These are phyloP conservation scores for Pterostichus madidus DNA, from an alignment of 2,888 invertebrate species.

Conservation along the genomic window DNA sequence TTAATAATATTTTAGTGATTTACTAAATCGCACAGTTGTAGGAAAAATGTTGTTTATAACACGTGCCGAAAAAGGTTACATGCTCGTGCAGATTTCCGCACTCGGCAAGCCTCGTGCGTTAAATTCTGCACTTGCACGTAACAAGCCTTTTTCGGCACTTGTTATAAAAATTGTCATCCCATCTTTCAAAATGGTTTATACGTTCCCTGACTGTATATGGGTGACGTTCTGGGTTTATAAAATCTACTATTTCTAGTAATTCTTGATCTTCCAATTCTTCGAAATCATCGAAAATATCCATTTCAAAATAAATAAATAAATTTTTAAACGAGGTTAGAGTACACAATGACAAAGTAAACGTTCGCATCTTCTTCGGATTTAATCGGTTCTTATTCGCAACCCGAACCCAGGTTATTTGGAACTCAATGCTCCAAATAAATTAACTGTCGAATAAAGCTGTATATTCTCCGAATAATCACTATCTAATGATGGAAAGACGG, in stretches of 20 bases:
- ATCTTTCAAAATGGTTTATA: too few species aligned
- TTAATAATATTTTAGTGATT: too few species aligned
- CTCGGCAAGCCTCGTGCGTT: too few species aligned
- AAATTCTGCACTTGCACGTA: too few species aligned
- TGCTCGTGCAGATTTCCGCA: too few species aligned
- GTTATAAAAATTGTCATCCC: too few species aligned
- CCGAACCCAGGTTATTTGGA: conserved; percentile 3
- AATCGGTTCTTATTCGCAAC: conserved; percentile 2
- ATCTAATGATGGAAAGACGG: too few species aligned
- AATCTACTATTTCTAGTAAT: conserved; percentile 3
- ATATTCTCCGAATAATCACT: conserved; percentile 67
- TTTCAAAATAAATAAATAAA: background rate
- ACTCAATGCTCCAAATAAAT: background rate
- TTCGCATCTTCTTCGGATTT: conserved; percentile 6
- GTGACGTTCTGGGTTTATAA: conserved; percentile 1
- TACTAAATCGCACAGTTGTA: too few species aligned
- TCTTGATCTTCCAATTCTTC: background rate
- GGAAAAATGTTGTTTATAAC: too few species aligned
- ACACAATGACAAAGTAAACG: background rate
- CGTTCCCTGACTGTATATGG: background rate
- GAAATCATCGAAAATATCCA: background rate
- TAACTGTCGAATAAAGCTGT: background rate
- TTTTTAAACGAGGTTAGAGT: background rate
- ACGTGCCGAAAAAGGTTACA: too few species aligned
- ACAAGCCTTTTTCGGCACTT: too few species aligned